Base-by-base conservation (phyloP, 2,888 invertebrate species). In the Drepanosiphum platanoidis region DNA sequence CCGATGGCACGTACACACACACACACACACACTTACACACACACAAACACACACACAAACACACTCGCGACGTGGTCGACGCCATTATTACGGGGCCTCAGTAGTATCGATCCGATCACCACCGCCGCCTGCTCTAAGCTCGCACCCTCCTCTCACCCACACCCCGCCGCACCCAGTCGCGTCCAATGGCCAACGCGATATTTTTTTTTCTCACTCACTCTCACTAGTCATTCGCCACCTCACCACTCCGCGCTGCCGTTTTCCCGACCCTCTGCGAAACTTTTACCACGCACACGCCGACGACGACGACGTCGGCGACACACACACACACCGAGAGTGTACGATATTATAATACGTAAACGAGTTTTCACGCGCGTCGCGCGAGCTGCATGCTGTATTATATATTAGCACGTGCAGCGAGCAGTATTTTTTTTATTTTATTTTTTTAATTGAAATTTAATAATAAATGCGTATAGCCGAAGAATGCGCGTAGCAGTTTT, bases 81-180 rank as follows among this genome's bases (percentile, higher is more conserved):
- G 84, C 84, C 84, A 84, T 84, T 84, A 83, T 46, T 64, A 36
- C 58, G 58, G 32, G 81, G 46, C 64, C 75, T 72, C 32, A 30
- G 39, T 18, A 36, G 81, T 84, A 84, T 84, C 84, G 84, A 84
- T 84, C 84, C 77, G 75, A 75, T 75, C 75, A 68, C 84, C 42
- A 18, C 36, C 61, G 13, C 36, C 74, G 36, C 52, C 64, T n/a
- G 36, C 2, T n/a, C 74, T 61, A 82, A 71, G 64, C 36, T 75
- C 39, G 81, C 58, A 15, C 61, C 66, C 72, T 64, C 64, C 71
- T 32, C 82, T 30, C 72, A 3, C 34, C 46, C 74, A 9, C 42
- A 18, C 64, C 64, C 7, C 58, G 7, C 42, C 72, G n/a, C 58
- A 22, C 52, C 52, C 68, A 18, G 39, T 70, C 79, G 79, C 79